A percentile compares a stretch with the other conserved stretches of the same genome.
Conservation (phyloP, 1,140 invertebrate species). For the Mya arenaria region DNA sequence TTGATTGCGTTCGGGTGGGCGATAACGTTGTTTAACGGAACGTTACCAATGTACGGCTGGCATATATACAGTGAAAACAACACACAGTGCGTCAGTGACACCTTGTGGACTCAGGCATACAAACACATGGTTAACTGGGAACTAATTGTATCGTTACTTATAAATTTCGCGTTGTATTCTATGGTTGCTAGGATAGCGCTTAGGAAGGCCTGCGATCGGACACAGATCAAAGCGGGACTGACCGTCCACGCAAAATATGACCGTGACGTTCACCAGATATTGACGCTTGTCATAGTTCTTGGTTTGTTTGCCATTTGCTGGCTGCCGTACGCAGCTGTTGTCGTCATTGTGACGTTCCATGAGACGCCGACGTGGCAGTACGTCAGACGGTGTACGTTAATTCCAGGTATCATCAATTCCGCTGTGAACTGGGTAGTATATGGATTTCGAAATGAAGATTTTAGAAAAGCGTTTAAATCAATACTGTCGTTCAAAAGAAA, state of each 20-base stretch:
- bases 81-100: neutral
- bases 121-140: neutral
- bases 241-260: neutral
- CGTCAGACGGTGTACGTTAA: constrained; percentile 3
- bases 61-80: neutral
- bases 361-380: neutral
- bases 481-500: too few relatives aligned
- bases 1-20: constrained; percentile 26
- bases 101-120: constrained; percentile 1
- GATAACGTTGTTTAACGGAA: neutral
- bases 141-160: neutral
- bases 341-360: constrained; percentile 4
- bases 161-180: neutral
- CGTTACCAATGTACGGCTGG: neutral
- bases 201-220: neutral
- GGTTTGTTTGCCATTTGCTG: constrained; percentile 13
- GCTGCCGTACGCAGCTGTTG: neutral
- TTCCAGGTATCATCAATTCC: constrained; percentile 23
- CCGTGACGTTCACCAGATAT: constrained; percentile 1
- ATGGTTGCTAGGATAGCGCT: too few relatives aligned
- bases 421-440: constrained; percentile 24
- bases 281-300: constrained; percentile 21
- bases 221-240: neutral
- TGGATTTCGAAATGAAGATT: constrained; percentile 19
- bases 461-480: constrained; percentile 15